Base-by-base conservation (phyloP, 2,113 vertebrate species). In the Anoplopoma fimbria region DNA sequence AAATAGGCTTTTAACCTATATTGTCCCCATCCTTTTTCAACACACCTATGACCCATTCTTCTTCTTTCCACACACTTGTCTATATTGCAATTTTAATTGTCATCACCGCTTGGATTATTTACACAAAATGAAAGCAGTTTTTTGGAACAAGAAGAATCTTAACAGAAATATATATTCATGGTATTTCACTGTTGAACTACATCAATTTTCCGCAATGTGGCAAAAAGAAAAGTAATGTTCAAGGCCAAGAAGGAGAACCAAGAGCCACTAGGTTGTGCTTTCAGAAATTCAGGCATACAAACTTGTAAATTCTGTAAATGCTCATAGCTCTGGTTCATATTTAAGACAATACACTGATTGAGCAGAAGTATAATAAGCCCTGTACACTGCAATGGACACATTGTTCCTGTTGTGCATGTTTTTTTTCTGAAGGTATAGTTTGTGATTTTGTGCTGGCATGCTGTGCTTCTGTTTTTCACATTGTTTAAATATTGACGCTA, bases 221-320 rank as follows among this genome's bases (percentile, higher is more conserved):
- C 25, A 42, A 12, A 33, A 33, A 47, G 27, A 79, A 19, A 0
- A 45, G 5, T 38, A 38, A 40, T 2, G 5, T 38, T 67, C 6
- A 51, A 78, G 77, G 73, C 63, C 15, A 34, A 75, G 31, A 45
- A 31, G 58, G n/a, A 64, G 27, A 76, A 29, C 33, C 31, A 7
- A 5, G 31, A 60, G 21, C 23, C n/a, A 33, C 36, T 71, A 21
- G 42, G 42, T 71, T 86, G 86, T 85, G 74, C 74, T 79, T 79
- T 75, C 10, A 70, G 40, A 40, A 65, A 40, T 6, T 17, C 73
- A 42, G 49, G 5, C 21, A 9, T 25, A 19, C 9, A 33, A 6
- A 57, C 47, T n/a, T 34, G 25, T 61, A 1, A 1, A 10, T 4
- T 62, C 0, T 40, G 19, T 51, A 25, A 31, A 4, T 38, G 15